Evolutionary conservation across 2,797 vertebrate species (phyloP).

Genomic region (Tamandua tetradactyla): DNA sequence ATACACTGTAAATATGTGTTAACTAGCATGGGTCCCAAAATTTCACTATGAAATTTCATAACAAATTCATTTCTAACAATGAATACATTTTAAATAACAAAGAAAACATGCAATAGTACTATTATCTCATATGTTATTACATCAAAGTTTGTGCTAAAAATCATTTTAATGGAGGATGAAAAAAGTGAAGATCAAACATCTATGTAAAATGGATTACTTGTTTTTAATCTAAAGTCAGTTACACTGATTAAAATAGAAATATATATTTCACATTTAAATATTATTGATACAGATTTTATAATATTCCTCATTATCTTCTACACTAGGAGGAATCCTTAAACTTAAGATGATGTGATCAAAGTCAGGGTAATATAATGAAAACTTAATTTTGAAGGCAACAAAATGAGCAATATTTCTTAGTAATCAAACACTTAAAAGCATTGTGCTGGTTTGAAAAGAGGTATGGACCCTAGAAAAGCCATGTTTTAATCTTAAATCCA

Average conservation of each 20-base stretch:
- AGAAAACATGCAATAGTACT: background rate
- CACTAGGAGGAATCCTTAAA: background rate
- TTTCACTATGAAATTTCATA: background rate
- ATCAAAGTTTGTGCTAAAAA: background rate
- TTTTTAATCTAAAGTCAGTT: background rate
- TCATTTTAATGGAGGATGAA: background rate
- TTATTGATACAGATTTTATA: background rate
- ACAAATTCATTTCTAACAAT: background rate
- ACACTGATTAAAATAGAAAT: background rate
- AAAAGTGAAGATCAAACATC: too few relatives aligned
- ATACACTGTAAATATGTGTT: background rate
- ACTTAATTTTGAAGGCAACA: slow-evolving; percentile 19
- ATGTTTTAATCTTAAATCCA: too few relatives aligned
- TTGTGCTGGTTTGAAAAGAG: too few relatives aligned
- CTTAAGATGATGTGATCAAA: background rate
- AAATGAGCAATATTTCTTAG: background rate
- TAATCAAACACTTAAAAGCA: background rate
- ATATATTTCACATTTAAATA: background rate
- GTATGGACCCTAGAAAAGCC: too few relatives aligned
- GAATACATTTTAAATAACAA: background rate
- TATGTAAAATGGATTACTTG: slow-evolving; percentile 3
- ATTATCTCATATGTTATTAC: background rate
- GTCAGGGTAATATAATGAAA: background rate
- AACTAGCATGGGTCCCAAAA: background rate
- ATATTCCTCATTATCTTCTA: slow-evolving; percentile 27